Evolutionary conservation across 2,888 invertebrate genomes (phyloP).

Genomic region (Cephus spinipes): DNA sequence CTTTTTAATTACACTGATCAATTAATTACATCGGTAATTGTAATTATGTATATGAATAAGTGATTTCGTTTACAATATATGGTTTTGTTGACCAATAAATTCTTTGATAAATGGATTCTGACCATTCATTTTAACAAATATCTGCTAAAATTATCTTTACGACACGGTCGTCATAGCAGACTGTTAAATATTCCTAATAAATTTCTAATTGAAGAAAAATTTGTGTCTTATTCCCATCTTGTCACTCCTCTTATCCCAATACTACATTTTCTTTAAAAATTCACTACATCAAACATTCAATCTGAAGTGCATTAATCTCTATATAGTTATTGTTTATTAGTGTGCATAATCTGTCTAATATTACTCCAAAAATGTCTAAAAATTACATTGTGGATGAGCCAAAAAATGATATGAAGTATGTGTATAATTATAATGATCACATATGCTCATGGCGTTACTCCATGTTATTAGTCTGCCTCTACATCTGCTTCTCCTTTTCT

Average conservation of each 20-base stretch:
- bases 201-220: background rate
- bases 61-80: background rate
- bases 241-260: background rate
- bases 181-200: background rate
- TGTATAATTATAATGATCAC: constrained; percentile 40
- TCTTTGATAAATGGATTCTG: background rate
- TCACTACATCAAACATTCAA: background rate
- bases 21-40: background rate
- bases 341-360: constrained; percentile 1
- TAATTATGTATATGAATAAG: background rate
- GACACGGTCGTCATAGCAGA: background rate
- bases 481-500: constrained; percentile 13
- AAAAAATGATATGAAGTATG: constrained; percentile 9
- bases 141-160: background rate
- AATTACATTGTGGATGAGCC: constrained; percentile 21
- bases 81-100: background rate
- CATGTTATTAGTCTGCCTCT: constrained; percentile 23
- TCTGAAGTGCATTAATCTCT: background rate
- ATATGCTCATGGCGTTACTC: constrained; percentile 37
- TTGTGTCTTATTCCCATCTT: background rate
- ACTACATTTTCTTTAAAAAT: background rate
- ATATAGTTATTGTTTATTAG: background rate
- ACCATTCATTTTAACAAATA: background rate
- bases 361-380: constrained; percentile 28
- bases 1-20: background rate